These are phyloP conservation scores for Ammospiza caudacuta DNA, from an alignment of 2,113 vertebrate genomes.

Conservation along the genomic window DNA sequence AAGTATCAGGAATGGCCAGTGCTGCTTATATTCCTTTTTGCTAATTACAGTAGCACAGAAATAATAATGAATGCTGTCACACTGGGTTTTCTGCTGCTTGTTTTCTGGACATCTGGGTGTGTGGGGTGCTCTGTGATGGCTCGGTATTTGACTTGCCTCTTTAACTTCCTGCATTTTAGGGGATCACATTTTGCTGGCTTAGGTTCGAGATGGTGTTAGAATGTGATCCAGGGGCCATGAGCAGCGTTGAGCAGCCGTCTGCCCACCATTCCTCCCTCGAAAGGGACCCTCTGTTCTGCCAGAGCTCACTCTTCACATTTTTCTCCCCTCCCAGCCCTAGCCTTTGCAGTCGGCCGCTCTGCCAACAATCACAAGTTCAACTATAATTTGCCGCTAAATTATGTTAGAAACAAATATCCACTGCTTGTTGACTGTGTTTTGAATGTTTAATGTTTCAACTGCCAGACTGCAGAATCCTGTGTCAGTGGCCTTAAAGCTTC, in stretches of 20 bases:
- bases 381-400: background rate
- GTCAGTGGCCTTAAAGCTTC: background rate
- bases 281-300: background rate
- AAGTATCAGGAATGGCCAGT: background rate
- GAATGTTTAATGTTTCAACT: background rate
- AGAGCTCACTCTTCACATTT: background rate
- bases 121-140: background rate
- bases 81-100: background rate
- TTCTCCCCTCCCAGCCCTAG: background rate
- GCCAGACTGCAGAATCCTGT: background rate
- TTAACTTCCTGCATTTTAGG: background rate
- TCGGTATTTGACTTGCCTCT: background rate
- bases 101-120: background rate
- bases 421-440: background rate
- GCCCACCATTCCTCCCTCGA: fast-evolving
- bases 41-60: background rate
- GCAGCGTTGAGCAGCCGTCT: background rate
- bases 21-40: background rate
- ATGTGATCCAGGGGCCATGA: background rate
- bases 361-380: conserved; percentile 13
- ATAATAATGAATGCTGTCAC: background rate
- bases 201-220: background rate
- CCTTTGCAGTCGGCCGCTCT: background rate
- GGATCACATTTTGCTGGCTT: background rate
- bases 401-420: background rate